A percentile compares a stretch with the other conserved stretches of the same genome.
phyloP scores from a whole-genome alignment of 2,888 invertebrate species.

The Acleris emargana region DNA sequence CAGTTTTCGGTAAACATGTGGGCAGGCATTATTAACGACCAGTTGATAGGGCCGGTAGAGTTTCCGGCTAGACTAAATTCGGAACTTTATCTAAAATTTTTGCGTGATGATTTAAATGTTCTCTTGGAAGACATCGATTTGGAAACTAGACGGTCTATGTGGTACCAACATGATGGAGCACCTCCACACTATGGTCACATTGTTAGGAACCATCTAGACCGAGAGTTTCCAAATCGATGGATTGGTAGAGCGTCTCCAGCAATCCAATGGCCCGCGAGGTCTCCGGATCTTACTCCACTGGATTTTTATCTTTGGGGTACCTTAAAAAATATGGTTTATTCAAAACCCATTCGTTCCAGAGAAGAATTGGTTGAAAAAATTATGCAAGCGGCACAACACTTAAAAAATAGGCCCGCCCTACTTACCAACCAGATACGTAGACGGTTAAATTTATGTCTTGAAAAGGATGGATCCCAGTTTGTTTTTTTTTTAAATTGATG shows the following conservation, averaged over 20 bases:
- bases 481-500: no score
- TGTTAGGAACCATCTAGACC: no score
- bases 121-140: constrained; percentile 13
- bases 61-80: constrained; percentile 3
- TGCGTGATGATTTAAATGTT: constrained; percentile 3
- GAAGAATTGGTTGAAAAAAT: no score
- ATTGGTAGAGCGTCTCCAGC: not conserved
- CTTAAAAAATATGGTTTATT: not conserved
- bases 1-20: constrained; percentile 7
- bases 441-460: no score
- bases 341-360: no score
- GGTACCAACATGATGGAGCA: constrained; percentile 14
- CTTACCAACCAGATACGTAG: no score
- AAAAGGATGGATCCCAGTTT: no score
- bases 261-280: not conserved
- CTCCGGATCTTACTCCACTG: constrained; percentile 1
- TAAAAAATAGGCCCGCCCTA: no score
- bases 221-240: constrained; percentile 5
- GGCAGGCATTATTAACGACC: not conserved
- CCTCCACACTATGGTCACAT: constrained; percentile 7
- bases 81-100: constrained; percentile 9
- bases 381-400: no score
- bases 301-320: constrained; percentile 1
- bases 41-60: not conserved
- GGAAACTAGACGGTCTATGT: constrained; percentile 7